Evolutionary conservation across 2,113 vertebrate species (phyloP), one percentile per base, ranked within the genome.

Genomic region (Tiliqua scincoides): DNA sequence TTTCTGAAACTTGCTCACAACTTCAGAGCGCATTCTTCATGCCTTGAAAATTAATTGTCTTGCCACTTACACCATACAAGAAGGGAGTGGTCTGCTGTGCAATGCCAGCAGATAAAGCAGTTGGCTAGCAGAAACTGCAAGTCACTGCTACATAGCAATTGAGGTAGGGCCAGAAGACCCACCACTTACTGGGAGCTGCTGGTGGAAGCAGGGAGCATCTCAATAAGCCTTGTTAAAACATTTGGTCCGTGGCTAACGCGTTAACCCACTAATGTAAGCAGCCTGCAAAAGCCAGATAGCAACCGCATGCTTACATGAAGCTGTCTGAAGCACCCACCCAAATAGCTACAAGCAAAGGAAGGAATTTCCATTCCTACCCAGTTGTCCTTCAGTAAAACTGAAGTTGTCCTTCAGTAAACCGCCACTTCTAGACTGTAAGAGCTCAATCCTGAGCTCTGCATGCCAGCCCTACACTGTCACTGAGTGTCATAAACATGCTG

Each of bases 1-100:
- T 3, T 1, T 61, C 89, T 48, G 67, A 63, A 63, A 32, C 14
- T 63, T 9, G 63, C 78, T 87, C 83, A 89, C 83, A 85, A 88
- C 27, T 87, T 73, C 43, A 21, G 25, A 27, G 89, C 84, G 3
- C 18, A 79, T 82, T 81, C 43, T 14, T 30, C 40, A n/a, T 3
- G 1, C 73, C 76, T 75, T 59, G 54, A 54, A 40, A 88, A 89
- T 72, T 0, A 82, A 14, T 0, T 0, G 4, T 14, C 61, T 82
- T 72, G 30, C 35, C 20, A 48, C n/a, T 59, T 59, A 79, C 43
- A 14, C 61, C 61, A 79, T 43, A 9, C 54, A 14, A 2, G 23
- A 79, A 79, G 61, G 17, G 54, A 15, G 52, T 27, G 1, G n/a
- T n/a, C 25, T 27, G 2, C 6, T 30, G 43, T 76, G 25, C 18